Evolutionary conservation across 2,888 invertebrate species (phyloP), one percentile per base, ranked within the genome.

Genomic region (Schizaphis graminum): DNA sequence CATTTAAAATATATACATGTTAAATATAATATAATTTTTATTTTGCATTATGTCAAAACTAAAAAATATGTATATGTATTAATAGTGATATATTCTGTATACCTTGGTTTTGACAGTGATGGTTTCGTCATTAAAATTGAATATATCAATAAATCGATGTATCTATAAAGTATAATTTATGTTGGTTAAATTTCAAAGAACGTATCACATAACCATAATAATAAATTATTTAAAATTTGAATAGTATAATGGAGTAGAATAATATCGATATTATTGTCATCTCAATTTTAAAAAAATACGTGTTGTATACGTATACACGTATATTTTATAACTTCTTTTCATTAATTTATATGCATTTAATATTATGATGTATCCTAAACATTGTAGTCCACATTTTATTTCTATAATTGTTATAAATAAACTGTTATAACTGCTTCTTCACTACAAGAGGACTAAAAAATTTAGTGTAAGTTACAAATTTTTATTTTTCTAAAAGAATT

Each of bases 271-370:
- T 44, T 44, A 44, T 44, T 44, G 41, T 44, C 41, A 44, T 44
- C 3, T 44, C 1, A 44, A 44, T 44, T 44, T 44, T 44, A 3
- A 49, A 49, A 49, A 49, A 49, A 49, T 24, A 26, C 1, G 11
- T n/a, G n/a, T n/a, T n/a, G n/a, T n/a, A n/a, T n/a, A n/a, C n/a
- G n/a, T n/a, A n/a, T n/a, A n/a, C n/a, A n/a, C n/a, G n/a, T n/a
- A n/a, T n/a, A 67, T 67, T 67, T 67, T 67, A 67, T 67, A n/a
- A n/a, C 67, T 67, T 24, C n/a, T n/a, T n/a, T 67, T n/a, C n/a
- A 13, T 67, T 67, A n/a, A 67, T n/a, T 67, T 61, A 61, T 61
- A 67, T 44, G 41, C 41, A 44, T 44, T 3, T 44, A 44, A 16
- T 53, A 53, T 53, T 53, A 53, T 53, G 53, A 53, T 53, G 53